Evolutionary conservation across 2,797 vertebrate genomes (phyloP).

Genomic region (Platalea minor): DNA sequence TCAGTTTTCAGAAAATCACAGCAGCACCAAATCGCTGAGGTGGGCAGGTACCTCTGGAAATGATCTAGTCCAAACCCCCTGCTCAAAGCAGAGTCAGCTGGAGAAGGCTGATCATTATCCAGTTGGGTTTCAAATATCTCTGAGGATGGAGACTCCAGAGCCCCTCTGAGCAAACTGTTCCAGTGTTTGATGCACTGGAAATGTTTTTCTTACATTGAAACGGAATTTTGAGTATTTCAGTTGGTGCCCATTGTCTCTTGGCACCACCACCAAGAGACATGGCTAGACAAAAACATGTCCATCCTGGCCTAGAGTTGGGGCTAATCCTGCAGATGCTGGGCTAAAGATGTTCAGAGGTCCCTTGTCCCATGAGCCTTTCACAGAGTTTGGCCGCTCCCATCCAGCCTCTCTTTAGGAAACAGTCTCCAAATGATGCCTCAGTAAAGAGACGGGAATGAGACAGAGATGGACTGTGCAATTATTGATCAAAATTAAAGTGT

Average conservation of each 20-base stretch:
- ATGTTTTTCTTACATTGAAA: not conserved
- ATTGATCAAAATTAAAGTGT: not conserved
- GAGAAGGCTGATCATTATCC: not conserved
- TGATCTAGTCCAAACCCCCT: not conserved
- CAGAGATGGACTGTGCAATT: not conserved
- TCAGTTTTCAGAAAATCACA: not conserved
- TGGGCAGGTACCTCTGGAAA: not conserved
- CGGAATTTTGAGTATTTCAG: not conserved
- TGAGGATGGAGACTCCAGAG: not conserved
- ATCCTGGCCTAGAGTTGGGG: not conserved
- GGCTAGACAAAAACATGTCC: not conserved
- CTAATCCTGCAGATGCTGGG: not conserved
- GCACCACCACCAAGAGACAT: not conserved
- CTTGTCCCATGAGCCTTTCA: not conserved
- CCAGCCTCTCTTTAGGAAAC: not conserved
- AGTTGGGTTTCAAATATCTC: not conserved
- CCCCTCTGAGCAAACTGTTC: not conserved
- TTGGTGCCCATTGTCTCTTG: not conserved
- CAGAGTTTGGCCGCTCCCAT: not conserved
- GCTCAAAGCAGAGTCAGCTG: not conserved
- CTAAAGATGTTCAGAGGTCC: not conserved
- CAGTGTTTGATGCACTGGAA: not conserved
- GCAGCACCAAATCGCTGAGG: not conserved
- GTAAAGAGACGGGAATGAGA: not conserved
- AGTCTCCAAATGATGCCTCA: not conserved